A percentile compares a stretch with the other conserved stretches of the same genome.
Evolutionary conservation across 2,888 invertebrate species (phyloP).

Genomic region (Trisateles emortualis): DNA sequence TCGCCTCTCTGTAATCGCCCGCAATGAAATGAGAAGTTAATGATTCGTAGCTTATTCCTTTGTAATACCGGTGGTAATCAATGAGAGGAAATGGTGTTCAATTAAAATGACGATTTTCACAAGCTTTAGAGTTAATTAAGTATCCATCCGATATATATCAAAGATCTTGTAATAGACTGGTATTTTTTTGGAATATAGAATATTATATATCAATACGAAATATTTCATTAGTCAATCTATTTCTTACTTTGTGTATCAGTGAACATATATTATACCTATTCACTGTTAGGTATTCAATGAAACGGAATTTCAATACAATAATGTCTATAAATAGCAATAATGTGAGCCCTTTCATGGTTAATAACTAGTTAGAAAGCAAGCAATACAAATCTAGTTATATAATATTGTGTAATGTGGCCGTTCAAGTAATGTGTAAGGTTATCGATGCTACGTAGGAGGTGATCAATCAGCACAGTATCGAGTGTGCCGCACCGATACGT

Average conservation of each 20-base stretch:
- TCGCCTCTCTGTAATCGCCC: constrained; percentile 51
- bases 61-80: constrained; percentile 56
- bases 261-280: background rate
- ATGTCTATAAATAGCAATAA: constrained; percentile 13
- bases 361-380: constrained; percentile 7
- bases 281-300: constrained; percentile 10
- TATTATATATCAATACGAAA: background rate
- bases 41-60: constrained; percentile 68
- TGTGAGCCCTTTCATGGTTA: constrained; percentile 12
- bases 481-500: constrained; percentile 51
- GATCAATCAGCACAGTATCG: constrained; percentile 65
- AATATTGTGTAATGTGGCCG: constrained; percentile 25
- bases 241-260: background rate
- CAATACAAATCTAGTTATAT: constrained; percentile 11
- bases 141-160: constrained; percentile 24
- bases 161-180: constrained; percentile 2
- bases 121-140: constrained; percentile 27
- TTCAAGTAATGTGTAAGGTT: constrained; percentile 26
- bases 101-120: constrained; percentile 50
- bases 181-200: background rate
- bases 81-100: constrained; percentile 53
- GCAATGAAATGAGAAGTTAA: constrained; percentile 66
- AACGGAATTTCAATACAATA: constrained; percentile 15
- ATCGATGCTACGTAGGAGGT: constrained; percentile 45
- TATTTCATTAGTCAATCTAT: background rate